Percentiles rank a stretch among this genome's conserved stretches.
phyloP scores from a whole-genome alignment of 2,797 vertebrate species.

The Pelochelys cantorii region DNA sequence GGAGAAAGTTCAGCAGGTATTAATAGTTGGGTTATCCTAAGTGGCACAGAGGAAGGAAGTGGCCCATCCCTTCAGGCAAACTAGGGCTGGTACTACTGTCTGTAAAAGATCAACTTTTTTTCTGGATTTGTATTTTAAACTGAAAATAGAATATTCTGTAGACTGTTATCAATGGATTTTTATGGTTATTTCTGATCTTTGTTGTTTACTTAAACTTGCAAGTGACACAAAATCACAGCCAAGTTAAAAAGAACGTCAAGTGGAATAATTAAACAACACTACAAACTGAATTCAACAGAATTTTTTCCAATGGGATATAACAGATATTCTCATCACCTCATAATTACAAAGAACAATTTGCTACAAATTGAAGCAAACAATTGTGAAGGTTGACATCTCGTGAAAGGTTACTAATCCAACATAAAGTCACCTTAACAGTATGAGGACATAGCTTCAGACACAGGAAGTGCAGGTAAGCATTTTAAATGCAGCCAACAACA shows the following conservation, averaged over 20 bases:
- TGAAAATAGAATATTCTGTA: conserved; percentile 25
- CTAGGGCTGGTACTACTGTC: background rate
- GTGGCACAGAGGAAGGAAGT: conserved; percentile 32
- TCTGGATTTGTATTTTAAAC: conserved; percentile 44
- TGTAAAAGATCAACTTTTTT: background rate
- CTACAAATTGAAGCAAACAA: background rate
- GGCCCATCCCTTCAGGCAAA: conserved; percentile 1
- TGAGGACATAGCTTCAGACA: background rate
- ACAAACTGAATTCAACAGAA: background rate
- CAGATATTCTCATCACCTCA: background rate
- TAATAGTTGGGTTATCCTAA: conserved; percentile 54
- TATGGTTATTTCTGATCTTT: conserved; percentile 20
- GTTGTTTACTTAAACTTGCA: conserved; percentile 50
- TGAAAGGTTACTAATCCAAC: background rate
- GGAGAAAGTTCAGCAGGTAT: conserved; percentile 69
- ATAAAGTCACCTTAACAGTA: background rate
- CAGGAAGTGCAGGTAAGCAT: background rate
- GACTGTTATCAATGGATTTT: background rate
- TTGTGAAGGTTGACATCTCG: background rate
- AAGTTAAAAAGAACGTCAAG: conserved; percentile 44
- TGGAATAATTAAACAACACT: conserved; percentile 16
- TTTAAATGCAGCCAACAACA: background rate
- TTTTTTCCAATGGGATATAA: background rate
- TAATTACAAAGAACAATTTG: conserved; percentile 7
- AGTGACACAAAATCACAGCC: conserved; percentile 13